Evolutionary conservation across 2,113 vertebrate species (phyloP), one percentile per base, ranked within the genome.

Genomic region (Caretta caretta): DNA sequence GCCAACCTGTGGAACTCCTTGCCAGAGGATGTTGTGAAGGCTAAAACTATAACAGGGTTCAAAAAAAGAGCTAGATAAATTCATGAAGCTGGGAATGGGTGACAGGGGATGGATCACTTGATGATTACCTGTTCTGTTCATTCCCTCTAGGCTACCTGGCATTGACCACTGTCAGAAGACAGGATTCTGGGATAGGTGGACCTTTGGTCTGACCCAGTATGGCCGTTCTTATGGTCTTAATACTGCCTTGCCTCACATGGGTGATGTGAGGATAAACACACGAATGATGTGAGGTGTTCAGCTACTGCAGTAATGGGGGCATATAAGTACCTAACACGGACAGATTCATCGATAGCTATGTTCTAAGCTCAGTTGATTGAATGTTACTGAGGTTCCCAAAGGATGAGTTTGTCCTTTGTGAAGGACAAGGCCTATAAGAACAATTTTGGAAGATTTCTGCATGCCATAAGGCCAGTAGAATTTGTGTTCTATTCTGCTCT

Each of bases 291-390:
- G 42, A 76, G 11, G 22, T 6, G 5, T 69, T 84, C 65, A 48
- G 31, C 5, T 50, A 65, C 17, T n/a, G 12, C 4, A 13, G 12
- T 51, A 11, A 1, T 42, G 7, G 20, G 62, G 25, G 0, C 0
- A 38, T 46, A 46, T 76, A 24, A 46, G 38, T 25, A 48, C 86
- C n/a, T 27, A 19, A 90, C 20, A 19, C 49, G 1, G 54, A 1
- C 38, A 31, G 27, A 12, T 19, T 69, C n/a, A 42, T 76, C 79
- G 50, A n/a, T 46, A 54, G 83, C 2, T 42, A 27, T 83, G 46
- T 59, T 17, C 16, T n/a, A 5, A 8, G 4, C 72, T 93, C 29
- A 88, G 2, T 35, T 6, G 14, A 24, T 4, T 62, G 46, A 50
- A 8, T 49, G 24, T 11, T 20, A 42, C 42, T 35, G 12, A 5